Evolutionary conservation across 2,113 vertebrate genomes (phyloP), one percentile per base, ranked within the genome.

Genomic region (Macquaria ambigua): DNA sequence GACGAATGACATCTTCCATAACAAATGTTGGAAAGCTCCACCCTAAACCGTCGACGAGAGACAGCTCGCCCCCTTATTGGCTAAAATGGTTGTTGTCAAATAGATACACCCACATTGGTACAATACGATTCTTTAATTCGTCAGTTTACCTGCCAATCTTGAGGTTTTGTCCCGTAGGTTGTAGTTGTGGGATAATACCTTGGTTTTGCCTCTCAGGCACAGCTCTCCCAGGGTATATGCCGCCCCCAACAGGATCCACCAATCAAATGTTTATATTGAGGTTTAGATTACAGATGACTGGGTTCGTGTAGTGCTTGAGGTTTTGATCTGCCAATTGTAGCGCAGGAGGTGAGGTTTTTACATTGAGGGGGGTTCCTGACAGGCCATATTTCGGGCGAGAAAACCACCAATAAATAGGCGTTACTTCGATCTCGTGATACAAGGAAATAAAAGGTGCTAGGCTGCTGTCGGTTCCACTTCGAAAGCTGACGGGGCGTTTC

Each of bases 1-100:
- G 0, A 78, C 69, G 25, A 93, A 61, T 77, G 92, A 93, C 94
- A 96, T 96, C 86, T 93, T 94, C 64, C 50, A 90, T 69, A 95
- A 94, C 92, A 89, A 77, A 88, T 8, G 34, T 48, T 0, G 8
- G 6, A 28, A 18, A 58, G 23, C 6, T 5, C 56, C 74, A 1
- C 71, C 77, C 48, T 6, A 9, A 31, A 34, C 20, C 8, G n/a
- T 10, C 0, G 8, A 9, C 5, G 0, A 46, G 4, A 3, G 4
- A 55, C 1, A 16, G 0, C 0, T 4, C 4, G 10, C 11, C 1
- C 1, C 1, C 3, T 66, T 2, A 93, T 95, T 95, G 92, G 94
- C 31, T 77, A 8, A 71, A 46, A 56, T 10, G 0, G 2, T 2
- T 64, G 59, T 28, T 52, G 23, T 69, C n/a, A 62, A 4, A 52